These are phyloP conservation scores for Apodemia mormo DNA, from an alignment of 2,888 invertebrate genomes.

Conservation along the genomic window DNA sequence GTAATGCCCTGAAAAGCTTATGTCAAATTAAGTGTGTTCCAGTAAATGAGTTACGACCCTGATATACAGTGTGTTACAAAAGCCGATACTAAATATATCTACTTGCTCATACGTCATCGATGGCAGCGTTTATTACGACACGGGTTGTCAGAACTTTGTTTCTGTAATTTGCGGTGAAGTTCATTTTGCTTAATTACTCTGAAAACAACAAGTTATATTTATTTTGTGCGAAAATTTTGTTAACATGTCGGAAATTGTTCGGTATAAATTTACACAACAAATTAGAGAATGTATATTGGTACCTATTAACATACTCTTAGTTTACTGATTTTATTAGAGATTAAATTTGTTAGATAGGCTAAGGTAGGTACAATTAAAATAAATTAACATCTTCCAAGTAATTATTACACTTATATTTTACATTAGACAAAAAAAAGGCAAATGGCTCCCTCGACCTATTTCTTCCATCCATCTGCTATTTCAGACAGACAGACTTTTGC, in stretches of 20 bases:
- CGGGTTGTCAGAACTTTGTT: constrained; percentile 27
- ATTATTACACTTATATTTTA: too few relatives aligned
- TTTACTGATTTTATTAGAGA: too few relatives aligned
- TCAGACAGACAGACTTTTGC: too few relatives aligned
- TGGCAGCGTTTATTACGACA: constrained; percentile 15
- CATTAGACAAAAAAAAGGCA: too few relatives aligned
- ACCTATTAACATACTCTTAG: too few relatives aligned
- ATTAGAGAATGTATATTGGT: too few relatives aligned
- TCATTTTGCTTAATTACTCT: constrained; percentile 12
- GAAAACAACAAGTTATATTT: constrained; percentile 11
- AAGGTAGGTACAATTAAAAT: too few relatives aligned
- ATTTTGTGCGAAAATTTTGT: constrained; percentile 1
- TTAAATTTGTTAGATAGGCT: too few relatives aligned
- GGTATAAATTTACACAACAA: neutral
- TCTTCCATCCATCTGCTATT: too few relatives aligned
- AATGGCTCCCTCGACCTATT: too few relatives aligned
- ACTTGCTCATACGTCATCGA: constrained; percentile 15
- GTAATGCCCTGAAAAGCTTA: constrained; percentile 19
- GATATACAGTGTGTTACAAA: constrained; percentile 32
- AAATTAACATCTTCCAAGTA: too few relatives aligned
- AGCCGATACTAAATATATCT: constrained; percentile 3
- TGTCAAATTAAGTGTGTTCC: constrained; percentile 44
- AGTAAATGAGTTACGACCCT: constrained; percentile 40
- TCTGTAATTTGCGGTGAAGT: constrained; percentile 25
- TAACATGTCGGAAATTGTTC: neutral